A percentile compares a stretch with the other conserved stretches of the same genome.
phyloP scores from a whole-genome alignment of 2,888 invertebrate species.

The Megamerina dolium region DNA sequence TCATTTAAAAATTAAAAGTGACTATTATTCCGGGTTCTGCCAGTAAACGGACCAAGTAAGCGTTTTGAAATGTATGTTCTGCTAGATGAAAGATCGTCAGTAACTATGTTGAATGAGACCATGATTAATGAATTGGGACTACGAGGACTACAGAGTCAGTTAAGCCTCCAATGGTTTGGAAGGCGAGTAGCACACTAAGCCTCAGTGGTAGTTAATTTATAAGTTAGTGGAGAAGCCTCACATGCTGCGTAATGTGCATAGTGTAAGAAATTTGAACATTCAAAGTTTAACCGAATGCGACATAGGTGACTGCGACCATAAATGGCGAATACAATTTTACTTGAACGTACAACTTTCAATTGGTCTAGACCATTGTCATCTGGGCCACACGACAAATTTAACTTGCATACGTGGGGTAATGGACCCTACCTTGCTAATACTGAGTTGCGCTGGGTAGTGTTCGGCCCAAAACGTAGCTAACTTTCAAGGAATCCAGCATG shows the following conservation, averaged over 20 bases:
- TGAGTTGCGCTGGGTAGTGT: constrained; percentile 4
- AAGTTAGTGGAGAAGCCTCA: constrained; percentile 10
- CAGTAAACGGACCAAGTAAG: constrained; percentile 11
- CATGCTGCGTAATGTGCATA: constrained; percentile 9
- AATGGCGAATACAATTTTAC: too few species aligned
- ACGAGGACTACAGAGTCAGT: constrained; percentile 8
- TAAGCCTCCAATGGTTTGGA: constrained; percentile 21
- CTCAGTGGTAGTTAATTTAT: constrained; percentile 3
- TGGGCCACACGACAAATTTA: background rate
- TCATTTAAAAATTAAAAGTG: too few species aligned
- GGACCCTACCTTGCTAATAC: constrained; percentile 3
- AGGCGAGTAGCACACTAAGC: constrained; percentile 10
- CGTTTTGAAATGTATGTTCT: constrained; percentile 9
- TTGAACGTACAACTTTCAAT: background rate
- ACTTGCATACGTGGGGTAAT: background rate
- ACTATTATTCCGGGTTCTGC: too few species aligned
- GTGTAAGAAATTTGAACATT: constrained; percentile 11
- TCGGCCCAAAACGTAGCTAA: background rate
- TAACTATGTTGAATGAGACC: constrained; percentile 7
- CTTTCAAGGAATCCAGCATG: background rate
- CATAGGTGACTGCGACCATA: too few species aligned
- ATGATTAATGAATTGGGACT: constrained; percentile 14
- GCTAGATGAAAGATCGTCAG: constrained; percentile 10
- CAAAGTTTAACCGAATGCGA: constrained; percentile 10
- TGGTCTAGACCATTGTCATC: constrained; percentile 1